Percentiles rank a stretch among this genome's conserved stretches.
Evolutionary conservation across 2,888 invertebrate species (phyloP).

Genomic region (Sarcophaga subvicina): DNA sequence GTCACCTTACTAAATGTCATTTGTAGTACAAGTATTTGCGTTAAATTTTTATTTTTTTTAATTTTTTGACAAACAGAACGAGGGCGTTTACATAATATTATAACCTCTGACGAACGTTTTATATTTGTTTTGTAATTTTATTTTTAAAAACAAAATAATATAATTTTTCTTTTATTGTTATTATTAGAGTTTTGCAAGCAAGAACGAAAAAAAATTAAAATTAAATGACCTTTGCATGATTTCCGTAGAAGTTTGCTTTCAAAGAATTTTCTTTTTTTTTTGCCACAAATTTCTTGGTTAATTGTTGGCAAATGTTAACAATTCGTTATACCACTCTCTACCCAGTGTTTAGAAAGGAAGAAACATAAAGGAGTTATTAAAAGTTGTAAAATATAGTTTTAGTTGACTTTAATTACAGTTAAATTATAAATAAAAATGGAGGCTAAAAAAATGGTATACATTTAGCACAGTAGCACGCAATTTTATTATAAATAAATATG

Average conservation of each 20-base stretch:
- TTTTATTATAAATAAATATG: conserved; percentile 24
- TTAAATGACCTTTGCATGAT: conserved; percentile 1
- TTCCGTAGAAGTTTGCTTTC: background rate
- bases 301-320: background rate
- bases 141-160: background rate
- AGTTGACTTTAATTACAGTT: conserved; percentile 57
- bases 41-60: background rate
- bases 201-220: background rate
- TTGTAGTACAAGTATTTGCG: background rate
- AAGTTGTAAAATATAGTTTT: conserved; percentile 54
- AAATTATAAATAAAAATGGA: conserved; percentile 39
- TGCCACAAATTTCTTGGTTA: background rate
- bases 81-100: background rate
- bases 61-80: background rate
- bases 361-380: conserved; percentile 56
- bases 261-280: background rate
- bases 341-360: background rate
- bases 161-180: background rate
- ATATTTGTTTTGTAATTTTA: background rate
- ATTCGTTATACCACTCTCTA: background rate
- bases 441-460: conserved; percentile 56
- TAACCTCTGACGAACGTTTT: background rate
- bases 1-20: conserved; percentile 61
- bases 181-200: background rate
- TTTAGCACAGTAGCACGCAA: conserved; percentile 56